Percentiles rank a stretch among this genome's conserved stretches.
Conservation (phyloP, 2,797 vertebrate genomes). For the Neosalanx taihuensis region DNA sequence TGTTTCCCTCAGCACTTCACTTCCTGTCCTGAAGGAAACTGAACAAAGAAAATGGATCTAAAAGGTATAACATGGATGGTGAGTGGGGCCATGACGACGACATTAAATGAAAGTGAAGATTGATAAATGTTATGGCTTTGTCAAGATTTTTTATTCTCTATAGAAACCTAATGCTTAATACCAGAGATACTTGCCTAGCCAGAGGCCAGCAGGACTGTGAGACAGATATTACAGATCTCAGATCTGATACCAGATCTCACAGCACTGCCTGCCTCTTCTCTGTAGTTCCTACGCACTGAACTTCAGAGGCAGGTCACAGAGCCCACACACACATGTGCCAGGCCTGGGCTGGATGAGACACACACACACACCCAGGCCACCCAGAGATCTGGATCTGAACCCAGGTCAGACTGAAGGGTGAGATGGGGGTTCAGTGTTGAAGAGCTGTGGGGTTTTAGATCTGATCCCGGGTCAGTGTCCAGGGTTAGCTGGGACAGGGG, state of each 20-base stretch:
- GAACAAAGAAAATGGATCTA: neutral
- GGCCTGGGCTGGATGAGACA: neutral
- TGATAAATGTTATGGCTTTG: neutral
- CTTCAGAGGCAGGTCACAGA: neutral
- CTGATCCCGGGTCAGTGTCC: neutral
- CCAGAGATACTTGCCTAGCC: neutral
- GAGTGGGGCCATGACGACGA: neutral
- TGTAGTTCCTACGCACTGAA: neutral
- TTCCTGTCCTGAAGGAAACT: neutral
- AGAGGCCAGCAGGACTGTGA: neutral
- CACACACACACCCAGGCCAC: neutral
- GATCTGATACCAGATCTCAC: neutral
- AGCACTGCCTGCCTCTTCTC: neutral
- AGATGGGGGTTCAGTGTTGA: neutral
- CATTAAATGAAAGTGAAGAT: neutral
- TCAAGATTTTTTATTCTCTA: neutral
- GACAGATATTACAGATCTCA: neutral
- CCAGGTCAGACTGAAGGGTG: neutral
- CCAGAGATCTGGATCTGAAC: neutral
- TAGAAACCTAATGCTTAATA: neutral
- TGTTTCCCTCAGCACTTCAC: neutral
- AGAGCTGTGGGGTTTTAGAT: neutral
- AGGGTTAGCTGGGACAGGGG: neutral
- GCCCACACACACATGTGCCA: neutral
- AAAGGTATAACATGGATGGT: neutral